Percentiles rank a stretch among this genome's conserved stretches.
These are phyloP conservation scores for Charaxes varanes DNA, from an alignment of 1,140 invertebrate species.

Conservation along the genomic window DNA sequence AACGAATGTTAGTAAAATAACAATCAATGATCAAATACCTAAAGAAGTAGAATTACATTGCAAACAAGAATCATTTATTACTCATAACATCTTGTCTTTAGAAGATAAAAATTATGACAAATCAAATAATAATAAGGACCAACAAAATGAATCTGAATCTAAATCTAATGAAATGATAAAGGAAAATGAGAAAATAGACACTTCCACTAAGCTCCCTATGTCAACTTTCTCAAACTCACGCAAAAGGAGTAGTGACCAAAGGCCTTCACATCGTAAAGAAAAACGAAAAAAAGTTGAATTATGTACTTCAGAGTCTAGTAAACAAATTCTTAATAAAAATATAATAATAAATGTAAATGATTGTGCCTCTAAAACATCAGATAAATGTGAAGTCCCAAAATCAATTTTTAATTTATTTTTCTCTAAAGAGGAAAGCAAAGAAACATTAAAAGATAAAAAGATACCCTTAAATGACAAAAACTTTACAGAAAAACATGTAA, in stretches of 20 bases:
- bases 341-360: conserved; percentile 30
- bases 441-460: conserved; percentile 29
- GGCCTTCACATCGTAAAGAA: conserved; percentile 62
- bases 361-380: conserved; percentile 29
- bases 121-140: conserved; percentile 10
- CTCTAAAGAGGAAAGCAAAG: conserved; percentile 28
- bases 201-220: conserved; percentile 9
- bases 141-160: conserved; percentile 9
- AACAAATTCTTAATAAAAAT: conserved; percentile 34
- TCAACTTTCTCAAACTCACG: conserved; percentile 31
- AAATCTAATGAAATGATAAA: conserved; percentile 16
- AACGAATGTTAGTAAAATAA: neutral
- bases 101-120: conserved; percentile 15
- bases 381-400: conserved; percentile 28
- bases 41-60: neutral
- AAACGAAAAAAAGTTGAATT: conserved; percentile 58
- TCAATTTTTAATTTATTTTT: conserved; percentile 38
- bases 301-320: conserved; percentile 23
- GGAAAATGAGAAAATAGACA: conserved; percentile 21
- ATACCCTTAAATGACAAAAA: conserved; percentile 30
- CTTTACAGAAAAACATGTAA: conserved; percentile 56
- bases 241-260: conserved; percentile 56
- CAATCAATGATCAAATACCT: neutral
- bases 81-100: conserved; percentile 2
- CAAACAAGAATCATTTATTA: conserved; percentile 6